Evolutionary conservation across 2,888 invertebrate species (phyloP).

Genomic region (Clunio marinus): DNA sequence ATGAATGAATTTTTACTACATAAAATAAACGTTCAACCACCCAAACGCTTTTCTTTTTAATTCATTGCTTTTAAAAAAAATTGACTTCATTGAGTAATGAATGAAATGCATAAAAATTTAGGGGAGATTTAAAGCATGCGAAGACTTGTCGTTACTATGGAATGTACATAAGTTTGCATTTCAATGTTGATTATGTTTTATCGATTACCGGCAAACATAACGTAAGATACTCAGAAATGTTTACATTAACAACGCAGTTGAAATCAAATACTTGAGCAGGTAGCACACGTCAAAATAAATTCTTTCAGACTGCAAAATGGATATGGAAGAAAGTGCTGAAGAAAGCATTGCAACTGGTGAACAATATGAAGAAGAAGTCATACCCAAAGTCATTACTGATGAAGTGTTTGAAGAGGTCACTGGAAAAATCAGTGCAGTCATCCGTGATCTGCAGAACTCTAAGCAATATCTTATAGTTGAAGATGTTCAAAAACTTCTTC

Average conservation of each 20-base stretch:
- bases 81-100: no score
- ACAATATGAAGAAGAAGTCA: constrained; percentile 48
- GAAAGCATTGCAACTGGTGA: constrained; percentile 36
- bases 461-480: constrained; percentile 39
- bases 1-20: no score
- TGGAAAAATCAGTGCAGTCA: constrained; percentile 45
- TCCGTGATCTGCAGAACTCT: constrained; percentile 40
- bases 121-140: no score
- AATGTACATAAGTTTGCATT: no score
- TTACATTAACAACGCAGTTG: neutral
- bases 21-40: no score
- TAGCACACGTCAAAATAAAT: no score
- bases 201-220: no score
- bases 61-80: no score
- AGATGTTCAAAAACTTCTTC: constrained; percentile 40
- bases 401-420: constrained; percentile 47
- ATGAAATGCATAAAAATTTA: no score
- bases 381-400: constrained; percentile 50
- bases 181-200: neutral
- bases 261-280: neutral
- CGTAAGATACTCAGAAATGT: neutral
- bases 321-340: constrained; percentile 40
- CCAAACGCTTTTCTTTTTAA: no score
- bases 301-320: constrained; percentile 31
- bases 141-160: no score